Evolutionary conservation across 1,140 invertebrate genomes (phyloP), one percentile per base, ranked within the genome.

Genomic region (Drosophila prosaltans): DNA sequence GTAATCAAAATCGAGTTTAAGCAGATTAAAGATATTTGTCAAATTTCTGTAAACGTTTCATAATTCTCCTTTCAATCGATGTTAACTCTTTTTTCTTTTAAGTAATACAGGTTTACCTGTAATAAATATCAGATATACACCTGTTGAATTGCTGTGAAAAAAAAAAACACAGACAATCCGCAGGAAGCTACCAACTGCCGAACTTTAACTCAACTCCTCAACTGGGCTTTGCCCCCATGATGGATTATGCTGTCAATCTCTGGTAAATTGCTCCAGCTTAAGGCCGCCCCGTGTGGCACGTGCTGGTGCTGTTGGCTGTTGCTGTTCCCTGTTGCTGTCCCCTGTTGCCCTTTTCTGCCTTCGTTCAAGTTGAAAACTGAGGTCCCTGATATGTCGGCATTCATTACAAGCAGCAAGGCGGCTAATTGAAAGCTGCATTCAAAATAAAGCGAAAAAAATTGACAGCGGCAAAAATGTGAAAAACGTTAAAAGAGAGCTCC

Each of bases 221-320:
- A 39, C 28, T 39, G 64, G 66, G 36, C 30, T 63, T 41, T 43
- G 66, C 65, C 74, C 61, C 80, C 76, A 80, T 86, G 83, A 86
- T 88, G 83, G 83, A 86, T 88, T 86, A 86, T 86, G 83, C 83
- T 86, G 83, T 86, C 83, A 86, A 86, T 86, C 83, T 86, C 59
- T 80, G 76, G 83, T 86, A 86, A 86, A 88, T 86, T 86, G 80
- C 83, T 74, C 67, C 74, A 81, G 83, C 84, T 86, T 88, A 83
- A 86, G 57, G 69, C 83, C 83, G 71, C 57, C 63, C 63, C 55
- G 43, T 74, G 80, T 83, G 83, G 83, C 83, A 86, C 83, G 83
- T 86, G 83, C 80, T 74, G 55, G 3, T 36, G 32, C 58, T 69
- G 21, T 16, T 58, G 57, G 57, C 54, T 10, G 45, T 11, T 21